Evolutionary conservation across 2,113 vertebrate species (phyloP), one percentile per base, ranked within the genome.

Genomic region (Ptyas mucosa): DNA sequence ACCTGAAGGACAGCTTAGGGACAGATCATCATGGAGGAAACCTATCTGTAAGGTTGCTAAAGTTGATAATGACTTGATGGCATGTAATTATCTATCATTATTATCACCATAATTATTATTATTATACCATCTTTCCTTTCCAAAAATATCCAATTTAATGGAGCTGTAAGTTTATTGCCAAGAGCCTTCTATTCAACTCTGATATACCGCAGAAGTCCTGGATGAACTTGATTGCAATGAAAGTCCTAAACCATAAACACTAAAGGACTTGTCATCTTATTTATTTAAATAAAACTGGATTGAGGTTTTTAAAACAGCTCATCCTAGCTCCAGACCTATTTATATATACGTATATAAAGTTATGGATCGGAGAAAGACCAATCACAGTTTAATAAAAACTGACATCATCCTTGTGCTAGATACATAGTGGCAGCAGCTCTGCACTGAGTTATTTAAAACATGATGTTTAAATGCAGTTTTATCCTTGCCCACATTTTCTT

Each of bases 401-500:
- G 89, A 51, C 75, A 85, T 61, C 75, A 58, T 20, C 54, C 43
- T 85, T 8, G 29, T 34, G 21, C 26, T 24, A 51, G 43, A 85
- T 93, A 29, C 61, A 39, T 53, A 20, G 43, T 15, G 55, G 18
- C 24, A 39, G 49, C 34, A 23, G 51, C 5, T 61, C 49, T 90
- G 23, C 54, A 43, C 43, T 86, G 24, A 57, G 26, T 58, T 87
- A 61, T 61, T 86, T n/a, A 46, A 93, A 91, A 91, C 21, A 26
- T 61, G 87, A 54, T 81, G 49, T 91, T 85, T 89, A 64, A 89
- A 86, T 61, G 49, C 24, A 21, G 15, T 87, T 49, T 92, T 75
- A 92, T 94, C 58, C 85, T 90, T 92, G 54, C 23, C 24, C 29
- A 53, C 29, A 85, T 51, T 89, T 61, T 90, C 91, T 90, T 69